Evolutionary conservation across 2,888 invertebrate genomes (phyloP).

Genomic region (Eupithecia abbreviata): DNA sequence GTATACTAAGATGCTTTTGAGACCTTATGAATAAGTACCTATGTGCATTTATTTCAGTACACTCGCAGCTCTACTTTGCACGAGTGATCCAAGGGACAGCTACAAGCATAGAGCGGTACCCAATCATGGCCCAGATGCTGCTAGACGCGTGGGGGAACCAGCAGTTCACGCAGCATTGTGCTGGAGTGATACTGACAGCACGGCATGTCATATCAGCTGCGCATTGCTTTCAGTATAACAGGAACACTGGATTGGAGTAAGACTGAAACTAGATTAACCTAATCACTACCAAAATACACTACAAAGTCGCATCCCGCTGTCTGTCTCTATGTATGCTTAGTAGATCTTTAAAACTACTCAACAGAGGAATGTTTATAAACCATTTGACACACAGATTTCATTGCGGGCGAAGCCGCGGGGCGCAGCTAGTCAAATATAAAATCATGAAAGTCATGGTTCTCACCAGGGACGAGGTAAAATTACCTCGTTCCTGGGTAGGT

Average conservation of each 20-base stretch:
- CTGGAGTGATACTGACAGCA: constrained; percentile 73
- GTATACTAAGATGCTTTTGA: too few relatives aligned
- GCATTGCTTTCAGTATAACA: constrained; percentile 73
- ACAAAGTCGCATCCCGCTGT: too few relatives aligned
- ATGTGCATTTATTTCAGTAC: constrained; percentile 47
- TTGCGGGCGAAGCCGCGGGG: too few relatives aligned
- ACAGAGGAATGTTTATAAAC: too few relatives aligned
- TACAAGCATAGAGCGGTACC: constrained; percentile 68
- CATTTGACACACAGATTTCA: too few relatives aligned
- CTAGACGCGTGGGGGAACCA: constrained; percentile 70
- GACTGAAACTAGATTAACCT: constrained; percentile 36
- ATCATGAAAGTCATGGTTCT: too few relatives aligned
- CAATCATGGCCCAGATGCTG: constrained; percentile 70
- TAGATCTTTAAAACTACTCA: too few relatives aligned
- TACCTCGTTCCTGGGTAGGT: too few relatives aligned
- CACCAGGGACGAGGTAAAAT: too few relatives aligned
- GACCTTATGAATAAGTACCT: background rate
- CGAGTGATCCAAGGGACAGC: constrained; percentile 72
- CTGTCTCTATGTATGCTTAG: too few relatives aligned
- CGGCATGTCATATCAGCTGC: constrained; percentile 74
- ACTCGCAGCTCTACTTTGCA: constrained; percentile 48
- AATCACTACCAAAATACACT: too few relatives aligned
- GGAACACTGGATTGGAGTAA: constrained; percentile 70
- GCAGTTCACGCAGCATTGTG: constrained; percentile 71
- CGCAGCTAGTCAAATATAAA: too few relatives aligned